Evolutionary conservation across 1,140 invertebrate genomes (phyloP).

Genomic region (Cyphomyrmex costatus): DNA sequence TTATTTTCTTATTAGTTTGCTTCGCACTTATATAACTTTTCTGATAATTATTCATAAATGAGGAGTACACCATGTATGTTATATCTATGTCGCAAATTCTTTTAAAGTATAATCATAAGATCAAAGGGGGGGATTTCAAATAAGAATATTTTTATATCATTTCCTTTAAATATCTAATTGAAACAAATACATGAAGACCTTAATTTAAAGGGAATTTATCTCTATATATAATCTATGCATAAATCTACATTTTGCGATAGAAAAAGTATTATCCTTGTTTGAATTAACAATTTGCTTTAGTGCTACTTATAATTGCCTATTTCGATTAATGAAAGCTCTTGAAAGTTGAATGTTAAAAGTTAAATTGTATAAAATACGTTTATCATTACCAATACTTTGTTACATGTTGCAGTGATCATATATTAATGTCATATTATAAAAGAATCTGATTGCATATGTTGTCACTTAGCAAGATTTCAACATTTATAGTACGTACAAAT

Average conservation of each 20-base stretch:
- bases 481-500: conserved; percentile 30
- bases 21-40: background rate
- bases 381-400: background rate
- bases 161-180: background rate
- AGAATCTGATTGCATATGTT: background rate
- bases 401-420: background rate
- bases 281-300: conserved; percentile 4
- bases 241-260: background rate
- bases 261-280: background rate
- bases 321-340: conserved; percentile 2
- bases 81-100: background rate
- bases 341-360: background rate
- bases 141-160: background rate
- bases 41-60: background rate
- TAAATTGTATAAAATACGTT: background rate
- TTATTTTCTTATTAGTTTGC: background rate
- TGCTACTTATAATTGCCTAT: background rate
- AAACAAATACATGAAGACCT: background rate
- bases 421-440: background rate
- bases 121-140: background rate
- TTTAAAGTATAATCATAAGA: background rate
- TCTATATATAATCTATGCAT: background rate
- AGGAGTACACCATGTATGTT: background rate
- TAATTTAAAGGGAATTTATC: background rate
- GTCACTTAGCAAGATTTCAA: background rate